Percentiles rank a stretch among this genome's conserved stretches.
These are phyloP conservation scores for Thripadectes ignobilis DNA, from an alignment of 2,797 vertebrate species.

Conservation along the genomic window DNA sequence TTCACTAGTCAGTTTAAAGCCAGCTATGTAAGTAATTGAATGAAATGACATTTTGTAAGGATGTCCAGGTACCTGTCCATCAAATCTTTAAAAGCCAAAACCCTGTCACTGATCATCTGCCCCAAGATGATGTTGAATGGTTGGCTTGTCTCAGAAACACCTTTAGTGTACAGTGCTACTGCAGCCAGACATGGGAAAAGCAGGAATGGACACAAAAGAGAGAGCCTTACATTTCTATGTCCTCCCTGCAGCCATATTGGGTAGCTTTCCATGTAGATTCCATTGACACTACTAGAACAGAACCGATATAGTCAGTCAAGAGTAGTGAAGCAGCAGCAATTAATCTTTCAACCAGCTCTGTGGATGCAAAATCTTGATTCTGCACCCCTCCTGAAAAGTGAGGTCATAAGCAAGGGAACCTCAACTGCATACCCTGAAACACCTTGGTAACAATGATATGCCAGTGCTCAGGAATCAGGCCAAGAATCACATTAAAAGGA, in stretches of 20 bases:
- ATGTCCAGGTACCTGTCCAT: not conserved
- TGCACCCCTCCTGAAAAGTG: rapidly evolving
- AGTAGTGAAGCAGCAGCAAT: not conserved
- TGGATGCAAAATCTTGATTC: not conserved
- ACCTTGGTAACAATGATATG: not conserved
- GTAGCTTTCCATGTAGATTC: not conserved
- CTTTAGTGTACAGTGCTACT: not conserved
- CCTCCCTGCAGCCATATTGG: not conserved
- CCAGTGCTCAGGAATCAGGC: not conserved
- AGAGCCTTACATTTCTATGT: not conserved
- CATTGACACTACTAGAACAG: not conserved
- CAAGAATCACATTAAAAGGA: not conserved
- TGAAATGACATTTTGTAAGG: not conserved
- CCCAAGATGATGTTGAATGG: not conserved
- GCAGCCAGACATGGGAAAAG: not conserved
- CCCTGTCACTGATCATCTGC: not conserved
- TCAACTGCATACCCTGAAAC: not conserved
- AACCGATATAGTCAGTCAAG: not conserved
- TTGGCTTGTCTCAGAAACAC: not conserved
- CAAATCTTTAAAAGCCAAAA: not conserved
- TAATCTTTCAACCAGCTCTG: not conserved
- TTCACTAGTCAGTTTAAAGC: not conserved
- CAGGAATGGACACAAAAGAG: not conserved
- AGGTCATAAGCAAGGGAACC: not conserved
- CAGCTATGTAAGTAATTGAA: not conserved